A percentile compares a stretch with the other conserved stretches of the same genome.
phyloP scores from a whole-genome alignment of 2,888 invertebrate species.

The Eudemis profundana region DNA sequence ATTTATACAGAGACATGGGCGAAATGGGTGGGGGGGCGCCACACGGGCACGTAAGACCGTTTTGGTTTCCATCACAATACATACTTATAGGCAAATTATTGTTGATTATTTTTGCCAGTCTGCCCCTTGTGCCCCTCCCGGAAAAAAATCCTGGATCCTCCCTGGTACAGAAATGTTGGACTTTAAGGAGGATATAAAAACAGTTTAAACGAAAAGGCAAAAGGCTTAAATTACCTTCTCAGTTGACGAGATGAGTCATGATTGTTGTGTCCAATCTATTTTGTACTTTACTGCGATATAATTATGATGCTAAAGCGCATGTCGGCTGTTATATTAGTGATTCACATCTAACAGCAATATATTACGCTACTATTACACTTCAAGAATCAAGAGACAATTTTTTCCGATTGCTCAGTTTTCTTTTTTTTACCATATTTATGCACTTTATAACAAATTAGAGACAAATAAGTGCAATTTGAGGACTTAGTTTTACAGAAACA shows the following conservation, averaged over 20 bases:
- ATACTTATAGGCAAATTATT: too few relatives aligned
- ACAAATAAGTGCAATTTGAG: background rate
- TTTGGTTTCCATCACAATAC: too few relatives aligned
- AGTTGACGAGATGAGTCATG: background rate
- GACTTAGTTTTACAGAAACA: conserved; percentile 16
- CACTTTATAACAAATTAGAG: conserved; percentile 28
- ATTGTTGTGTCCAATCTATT: background rate
- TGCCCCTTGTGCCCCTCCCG: too few relatives aligned
- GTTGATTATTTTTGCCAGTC: too few relatives aligned
- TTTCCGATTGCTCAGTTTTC: background rate
- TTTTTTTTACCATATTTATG: background rate
- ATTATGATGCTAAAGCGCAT: conserved; percentile 5
- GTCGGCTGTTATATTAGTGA: background rate
- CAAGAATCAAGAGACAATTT: background rate
- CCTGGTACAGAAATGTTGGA: too few relatives aligned
- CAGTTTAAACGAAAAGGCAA: too few relatives aligned
- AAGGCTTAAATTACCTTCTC: background rate
- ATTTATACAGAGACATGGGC: too few relatives aligned
- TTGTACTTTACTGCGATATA: background rate
- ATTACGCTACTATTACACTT: background rate
- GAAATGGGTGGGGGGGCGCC: too few relatives aligned
- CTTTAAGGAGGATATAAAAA: too few relatives aligned
- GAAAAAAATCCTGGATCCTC: too few relatives aligned
- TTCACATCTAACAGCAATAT: background rate
- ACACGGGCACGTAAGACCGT: too few relatives aligned